Evolutionary conservation across 37 sponge, comb jelly and placozoan genomes (phyloP).

Genomic region (Theonella swinhoei): DNA sequence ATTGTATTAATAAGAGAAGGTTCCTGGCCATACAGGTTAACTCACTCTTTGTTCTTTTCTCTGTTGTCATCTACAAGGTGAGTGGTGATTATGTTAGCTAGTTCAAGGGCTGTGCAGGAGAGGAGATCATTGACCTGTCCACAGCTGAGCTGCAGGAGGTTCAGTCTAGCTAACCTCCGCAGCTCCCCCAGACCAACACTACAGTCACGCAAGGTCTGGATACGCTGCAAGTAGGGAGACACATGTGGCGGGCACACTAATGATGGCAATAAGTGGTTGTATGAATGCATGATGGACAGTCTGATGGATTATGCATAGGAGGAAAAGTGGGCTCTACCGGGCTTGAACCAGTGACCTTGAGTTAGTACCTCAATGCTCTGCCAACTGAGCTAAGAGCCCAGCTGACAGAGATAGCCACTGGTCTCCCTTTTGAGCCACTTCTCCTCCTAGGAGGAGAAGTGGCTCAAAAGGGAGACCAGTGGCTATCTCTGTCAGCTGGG

Average conservation of each 20-base stretch:
- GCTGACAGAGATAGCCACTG: no score
- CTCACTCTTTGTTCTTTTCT: conserved; percentile 82
- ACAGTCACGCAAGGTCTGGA: conserved; percentile 54
- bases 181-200: conserved; percentile 68
- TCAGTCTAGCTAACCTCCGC: conserved; percentile 66
- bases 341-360: no score
- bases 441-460: no score
- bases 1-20: no score
- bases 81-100: conserved; percentile 50
- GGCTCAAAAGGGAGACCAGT: no score
- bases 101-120: conserved; percentile 26
- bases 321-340: no score
- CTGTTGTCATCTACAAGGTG: conserved; percentile 79
- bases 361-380: no score
- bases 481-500: no score
- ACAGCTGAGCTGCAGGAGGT: conserved; percentile 77
- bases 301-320: no score
- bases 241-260: background rate
- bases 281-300: conserved; percentile 3
- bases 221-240: conserved; percentile 38
- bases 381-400: no score
- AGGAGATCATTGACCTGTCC: conserved; percentile 72
- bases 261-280: background rate
- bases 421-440: no score
- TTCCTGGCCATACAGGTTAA: no score